Conservation (phyloP, 2,113 vertebrate genomes). For the Cisticola juncidis region DNA sequence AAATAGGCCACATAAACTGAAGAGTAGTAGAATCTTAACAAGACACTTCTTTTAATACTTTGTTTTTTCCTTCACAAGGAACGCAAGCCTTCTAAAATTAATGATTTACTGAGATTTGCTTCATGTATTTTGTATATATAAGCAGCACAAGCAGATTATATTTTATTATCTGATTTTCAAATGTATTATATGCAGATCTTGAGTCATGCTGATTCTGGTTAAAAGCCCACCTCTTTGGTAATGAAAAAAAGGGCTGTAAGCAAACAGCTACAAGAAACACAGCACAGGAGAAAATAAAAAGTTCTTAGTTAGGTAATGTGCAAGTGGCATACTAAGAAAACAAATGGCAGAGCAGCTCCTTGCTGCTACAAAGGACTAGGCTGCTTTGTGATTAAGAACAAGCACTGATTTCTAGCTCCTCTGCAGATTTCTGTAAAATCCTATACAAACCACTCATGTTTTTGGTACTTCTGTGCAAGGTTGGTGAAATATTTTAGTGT, state of each 20-base stretch:
- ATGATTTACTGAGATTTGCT: neutral
- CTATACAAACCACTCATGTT: neutral
- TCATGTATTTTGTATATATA: neutral
- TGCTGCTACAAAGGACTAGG: neutral
- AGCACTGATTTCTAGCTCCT: neutral
- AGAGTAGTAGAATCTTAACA: neutral
- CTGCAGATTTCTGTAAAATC: neutral
- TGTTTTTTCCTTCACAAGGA: neutral
- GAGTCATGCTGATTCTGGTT: neutral
- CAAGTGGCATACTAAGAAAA: neutral
- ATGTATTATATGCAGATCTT: neutral
- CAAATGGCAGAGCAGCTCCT: neutral
- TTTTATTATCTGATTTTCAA: neutral
- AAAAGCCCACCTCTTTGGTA: neutral
- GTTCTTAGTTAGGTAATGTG: neutral
- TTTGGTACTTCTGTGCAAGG: neutral
- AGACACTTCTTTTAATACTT: neutral
- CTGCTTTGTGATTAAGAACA: neutral
- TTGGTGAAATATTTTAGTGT: neutral
- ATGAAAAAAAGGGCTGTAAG: neutral
- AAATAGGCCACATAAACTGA: neutral
- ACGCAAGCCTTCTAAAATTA: neutral
- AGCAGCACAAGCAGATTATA: neutral
- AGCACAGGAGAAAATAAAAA: neutral
- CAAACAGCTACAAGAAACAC: neutral